Base-by-base conservation (phyloP, 1,140 invertebrate species). In the Drosophila nikananu region DNA sequence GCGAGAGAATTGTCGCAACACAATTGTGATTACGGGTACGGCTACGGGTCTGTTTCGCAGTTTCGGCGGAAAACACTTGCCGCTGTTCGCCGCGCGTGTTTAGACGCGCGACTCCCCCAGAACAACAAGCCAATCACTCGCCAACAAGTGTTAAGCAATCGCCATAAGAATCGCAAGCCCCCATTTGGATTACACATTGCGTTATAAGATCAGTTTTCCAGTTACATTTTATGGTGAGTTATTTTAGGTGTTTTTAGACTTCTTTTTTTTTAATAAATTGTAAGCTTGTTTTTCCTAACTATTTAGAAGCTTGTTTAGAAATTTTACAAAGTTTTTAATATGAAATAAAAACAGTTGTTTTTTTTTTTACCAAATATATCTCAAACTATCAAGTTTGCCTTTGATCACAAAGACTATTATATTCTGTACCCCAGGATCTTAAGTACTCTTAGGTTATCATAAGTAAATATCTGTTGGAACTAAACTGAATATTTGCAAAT, bases 181-280 rank as follows among this genome's bases (percentile, higher is more conserved):
- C 25, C 32, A 1, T 42, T 77, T 59, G 72, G 51, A 77, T 60
- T 59, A 77, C 54, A 23, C 23, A 17, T 41, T 13, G 54, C 21
- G 7, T n/a, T 21, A n/a, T 4, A 21, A 39, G 7, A 61, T 51
- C 41, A 39, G 39, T 75, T 70, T 78, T 65, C 32, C 30, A 19
- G 23, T 52, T 41, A 9, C 66, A 64, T 58, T 86, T 66, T 86
- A 86, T 86, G 82, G 82, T 86, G n/a, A 86, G 82, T 71, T n/a
- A n/a, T n/a, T n/a, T n/a, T n/a, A n/a, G n/a, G n/a, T n/a, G n/a
- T n/a, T n/a, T n/a, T n/a, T n/a, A n/a, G n/a, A n/a, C n/a, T n/a
- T n/a, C n/a, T n/a, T n/a, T n/a, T n/a, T n/a, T n/a, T n/a, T n/a
- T n/a, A n/a, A n/a, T 35, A 35, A 13, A 35, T 35, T 35, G 12